Evolutionary conservation across 2,888 invertebrate genomes (phyloP), one percentile per base, ranked within the genome.

Genomic region (Ornithoptera alexandrae): DNA sequence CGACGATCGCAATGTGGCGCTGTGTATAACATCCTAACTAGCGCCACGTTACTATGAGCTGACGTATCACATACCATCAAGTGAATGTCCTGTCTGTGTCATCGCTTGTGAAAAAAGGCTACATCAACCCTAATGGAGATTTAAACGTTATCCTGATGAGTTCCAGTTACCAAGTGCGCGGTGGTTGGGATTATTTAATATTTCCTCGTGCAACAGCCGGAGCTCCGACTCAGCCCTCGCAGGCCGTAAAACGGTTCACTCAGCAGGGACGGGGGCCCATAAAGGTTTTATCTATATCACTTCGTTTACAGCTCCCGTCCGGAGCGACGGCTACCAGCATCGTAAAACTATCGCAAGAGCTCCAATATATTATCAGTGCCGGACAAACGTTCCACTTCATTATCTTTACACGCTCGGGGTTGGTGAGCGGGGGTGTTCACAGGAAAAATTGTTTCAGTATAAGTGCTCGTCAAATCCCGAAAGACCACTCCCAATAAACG

Each of bases 221-320:
- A 1, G 39, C 36, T 36, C 64, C 50, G 53, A 65, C 60, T 65
- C 65, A 65, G 68, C 63, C 30, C 20, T 50, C 50, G 22, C 18
- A 39, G 46, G 22, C 22, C 60, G 50, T 65, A 65, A 69, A 69
- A 59, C 61, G 24, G 53, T 67, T 53, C 67, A 36, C 67, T 36
- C 39, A 46, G 65, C 63, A 22, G 18, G 61, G 53, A 59, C 53
- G 59, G 53, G 53, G 50, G 39, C 18, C 61, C 64, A 39, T 69
- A 69, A 69, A 69, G 68, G 64, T 69, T 69, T 69, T 69, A 69
- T 69, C 68, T 69, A 36, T 65, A 69, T 64, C 64, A 39, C 64
- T 68, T 22, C 64, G 68, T 64, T 61, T 69, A 69, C 68, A 65
- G 24, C 60, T 30, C 39, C 46, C 64, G 60, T 64, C 61, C 68